Evolutionary conservation across 2,888 invertebrate species (phyloP).

Genomic region (Pollenia angustigena): DNA sequence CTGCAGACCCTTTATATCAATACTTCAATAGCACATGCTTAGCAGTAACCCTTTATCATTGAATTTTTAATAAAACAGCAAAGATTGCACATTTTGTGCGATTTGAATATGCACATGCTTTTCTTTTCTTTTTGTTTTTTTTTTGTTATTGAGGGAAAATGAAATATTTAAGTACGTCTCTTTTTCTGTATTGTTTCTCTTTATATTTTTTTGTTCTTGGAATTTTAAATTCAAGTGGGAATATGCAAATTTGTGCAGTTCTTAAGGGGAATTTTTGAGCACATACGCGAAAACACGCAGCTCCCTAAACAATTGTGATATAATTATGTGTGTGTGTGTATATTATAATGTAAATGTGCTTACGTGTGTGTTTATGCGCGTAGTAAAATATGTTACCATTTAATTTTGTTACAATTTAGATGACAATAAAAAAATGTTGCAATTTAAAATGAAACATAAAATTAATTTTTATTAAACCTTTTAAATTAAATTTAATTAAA

Average conservation of each 20-base stretch:
- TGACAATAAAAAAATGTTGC: conserved; percentile 49
- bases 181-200: not conserved
- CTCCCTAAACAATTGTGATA: conserved; percentile 50
- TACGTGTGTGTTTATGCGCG: not conserved
- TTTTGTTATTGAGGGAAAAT: conserved; percentile 45
- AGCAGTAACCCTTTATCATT: not conserved
- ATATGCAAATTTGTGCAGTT: conserved; percentile 62
- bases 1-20: not conserved
- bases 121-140: not conserved
- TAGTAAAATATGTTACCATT: conserved; percentile 61
- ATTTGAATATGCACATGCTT: conserved; percentile 60
- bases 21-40: not conserved
- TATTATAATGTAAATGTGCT: conserved; percentile 4
- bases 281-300: not conserved
- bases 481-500: conserved; percentile 52
- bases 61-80: conserved; percentile 7
- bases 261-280: conserved; percentile 23
- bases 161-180: conserved; percentile 40
- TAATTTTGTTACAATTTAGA: conserved; percentile 31
- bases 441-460: conserved; percentile 51
- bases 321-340: conserved; percentile 25
- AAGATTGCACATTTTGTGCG: conserved; percentile 59
- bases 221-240: conserved; percentile 59
- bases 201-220: conserved; percentile 29
- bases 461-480: conserved; percentile 62